phyloP scores from a whole-genome alignment of 2,113 vertebrate genomes.

The Cavia porcellus region DNA sequence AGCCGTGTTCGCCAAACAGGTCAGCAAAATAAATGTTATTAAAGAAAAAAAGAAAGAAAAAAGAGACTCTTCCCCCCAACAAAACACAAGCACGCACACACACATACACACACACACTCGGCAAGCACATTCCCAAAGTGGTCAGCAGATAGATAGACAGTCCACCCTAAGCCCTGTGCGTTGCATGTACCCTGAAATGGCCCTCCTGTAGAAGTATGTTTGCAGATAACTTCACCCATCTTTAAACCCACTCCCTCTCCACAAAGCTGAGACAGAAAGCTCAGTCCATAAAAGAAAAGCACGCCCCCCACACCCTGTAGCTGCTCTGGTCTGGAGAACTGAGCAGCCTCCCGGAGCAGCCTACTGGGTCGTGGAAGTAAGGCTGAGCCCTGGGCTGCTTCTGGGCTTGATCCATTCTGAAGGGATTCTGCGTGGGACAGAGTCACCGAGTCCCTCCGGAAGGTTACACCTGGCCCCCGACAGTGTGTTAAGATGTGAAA shows the following conservation, averaged over 20 bases:
- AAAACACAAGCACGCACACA: background rate
- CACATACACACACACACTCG: background rate
- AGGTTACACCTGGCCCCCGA: constrained; percentile 82
- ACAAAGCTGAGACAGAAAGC: background rate
- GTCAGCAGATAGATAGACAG: background rate
- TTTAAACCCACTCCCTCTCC: background rate
- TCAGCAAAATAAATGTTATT: constrained; percentile 89
- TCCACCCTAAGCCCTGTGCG: background rate
- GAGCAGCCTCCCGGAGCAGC: background rate
- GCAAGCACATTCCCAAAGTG: constrained; percentile 33
- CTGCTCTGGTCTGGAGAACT: constrained; percentile 1
- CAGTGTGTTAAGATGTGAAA: constrained; percentile 84
- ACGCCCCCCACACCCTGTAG: background rate
- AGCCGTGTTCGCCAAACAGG: constrained; percentile 99
- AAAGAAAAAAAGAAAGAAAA: constrained; percentile 28
- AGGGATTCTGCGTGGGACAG: constrained; percentile 79
- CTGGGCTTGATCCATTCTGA: constrained; percentile 77
- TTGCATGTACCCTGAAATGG: background rate
- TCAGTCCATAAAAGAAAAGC: constrained; percentile 5
- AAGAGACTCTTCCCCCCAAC: background rate
- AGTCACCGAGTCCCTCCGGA: constrained; percentile 76
- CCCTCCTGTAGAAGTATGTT: background rate
- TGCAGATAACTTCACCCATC: background rate
- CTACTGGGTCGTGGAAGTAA: background rate
- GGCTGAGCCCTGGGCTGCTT: constrained; percentile 68